Evolutionary conservation across 2,888 invertebrate genomes (phyloP).

Genomic region (Leptarthrus brevirostris): DNA sequence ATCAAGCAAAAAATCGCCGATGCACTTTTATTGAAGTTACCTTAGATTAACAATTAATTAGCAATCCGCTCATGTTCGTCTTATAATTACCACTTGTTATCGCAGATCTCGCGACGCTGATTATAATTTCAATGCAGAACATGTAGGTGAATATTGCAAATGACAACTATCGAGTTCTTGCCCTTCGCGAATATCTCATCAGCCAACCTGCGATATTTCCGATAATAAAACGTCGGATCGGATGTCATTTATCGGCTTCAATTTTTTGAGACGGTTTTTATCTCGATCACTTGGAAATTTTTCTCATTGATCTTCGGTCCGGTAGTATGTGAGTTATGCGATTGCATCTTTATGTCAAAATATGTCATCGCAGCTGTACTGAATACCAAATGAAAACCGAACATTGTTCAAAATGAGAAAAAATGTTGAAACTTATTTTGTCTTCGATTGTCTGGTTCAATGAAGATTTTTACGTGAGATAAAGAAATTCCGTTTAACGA

Average conservation of each 20-base stretch:
- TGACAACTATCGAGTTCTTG: not conserved
- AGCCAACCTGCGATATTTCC: not conserved
- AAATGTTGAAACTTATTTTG: too few species aligned
- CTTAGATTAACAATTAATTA: not conserved
- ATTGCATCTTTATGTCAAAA: conserved; percentile 14
- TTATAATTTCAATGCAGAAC: not conserved
- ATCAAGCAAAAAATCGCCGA: not conserved
- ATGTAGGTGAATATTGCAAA: not conserved
- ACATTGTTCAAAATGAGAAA: too few species aligned
- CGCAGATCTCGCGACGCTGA: conserved; percentile 21
- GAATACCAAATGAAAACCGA: conserved; percentile 24
- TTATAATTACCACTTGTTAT: conserved; percentile 37
- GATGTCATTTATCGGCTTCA: not conserved
- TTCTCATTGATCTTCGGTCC: not conserved
- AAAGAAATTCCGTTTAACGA: too few species aligned
- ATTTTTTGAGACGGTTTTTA: not conserved
- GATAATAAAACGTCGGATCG: not conserved
- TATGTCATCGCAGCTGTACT: not conserved
- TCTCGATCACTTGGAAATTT: not conserved
- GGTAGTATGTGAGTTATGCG: conserved; percentile 3
- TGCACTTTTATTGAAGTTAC: not conserved
- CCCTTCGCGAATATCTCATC: too few species aligned
- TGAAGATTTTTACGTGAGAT: too few species aligned
- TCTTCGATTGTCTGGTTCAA: too few species aligned
- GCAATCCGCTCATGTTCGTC: conserved; percentile 3